Evolutionary conservation across 1,140 invertebrate species (phyloP), one percentile per base, ranked within the genome.

Genomic region (Acromyrmex heyeri): DNA sequence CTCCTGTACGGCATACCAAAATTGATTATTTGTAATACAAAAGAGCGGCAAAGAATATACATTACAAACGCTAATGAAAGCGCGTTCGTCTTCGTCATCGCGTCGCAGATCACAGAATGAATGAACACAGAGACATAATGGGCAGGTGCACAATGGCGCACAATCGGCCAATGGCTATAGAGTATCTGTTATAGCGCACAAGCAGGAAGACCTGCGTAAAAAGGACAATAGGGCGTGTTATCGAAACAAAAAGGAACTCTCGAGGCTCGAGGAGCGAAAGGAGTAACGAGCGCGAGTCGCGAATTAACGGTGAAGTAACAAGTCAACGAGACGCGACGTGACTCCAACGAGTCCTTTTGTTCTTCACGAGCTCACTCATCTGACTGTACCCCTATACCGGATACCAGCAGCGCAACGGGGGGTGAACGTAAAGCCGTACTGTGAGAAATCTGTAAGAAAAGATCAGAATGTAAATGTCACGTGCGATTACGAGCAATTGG

Each of bases 291-390:
- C 69, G 81, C 69, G 81, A 86, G 86, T 34, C 61, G 82, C 59
- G 86, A 90, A 89, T 89, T 90, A 87, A 90, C 57, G 87, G 75
- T 34, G 73, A 85, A 85, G 65, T 85, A 78, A 85, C 82, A 78
- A 75, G 48, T 34, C 48, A 73, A 78, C 30, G 30, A 30, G 30
- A 30, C 27, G 48, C 27, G 61, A 65, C 72, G 72, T 73, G 30
- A 75, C 55, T 64, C 30, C 21, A 10, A 50, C 38, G 62, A 59
- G 16, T 5, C 16, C 50, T 69, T 83, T 83, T 76, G 67, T 76
- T 65, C 53, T 21, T 48, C 48, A 44, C 62, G 30, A 50, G n/a
- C 44, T 5, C 59, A 12, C 14, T 75, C 75, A 65, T 76, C 34
- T 38, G 44, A 53, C 76, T 81, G n/a, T 79, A 53, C 55, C 7